A percentile compares a stretch with the other conserved stretches of the same genome.
These are phyloP conservation scores for Heteromurus nitidus DNA, from an alignment of 2,888 invertebrate genomes.

Conservation along the genomic window DNA sequence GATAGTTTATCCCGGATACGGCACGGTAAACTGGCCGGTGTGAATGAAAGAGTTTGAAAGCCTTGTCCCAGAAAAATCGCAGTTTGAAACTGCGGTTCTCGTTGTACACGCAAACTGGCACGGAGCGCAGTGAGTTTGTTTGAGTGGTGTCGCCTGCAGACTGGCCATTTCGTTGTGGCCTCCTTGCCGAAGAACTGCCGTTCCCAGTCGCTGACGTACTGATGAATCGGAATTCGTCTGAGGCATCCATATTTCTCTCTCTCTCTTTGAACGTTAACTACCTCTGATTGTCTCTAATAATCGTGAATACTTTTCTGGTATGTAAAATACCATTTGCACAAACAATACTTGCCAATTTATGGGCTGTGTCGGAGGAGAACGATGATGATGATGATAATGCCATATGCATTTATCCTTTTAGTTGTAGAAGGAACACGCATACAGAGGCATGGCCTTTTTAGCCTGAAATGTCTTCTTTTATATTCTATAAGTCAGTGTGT, in stretches of 20 bases:
- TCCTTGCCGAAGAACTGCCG: slow-evolving; percentile 1
- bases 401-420: no score
- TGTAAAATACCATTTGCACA: no score
- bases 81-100: slow-evolving; percentile 72
- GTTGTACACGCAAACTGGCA: slow-evolving; percentile 72
- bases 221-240: slow-evolving; percentile 73
- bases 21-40: slow-evolving; percentile 72
- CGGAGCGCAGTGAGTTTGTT: slow-evolving; percentile 63
- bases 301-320: slow-evolving; percentile 9
- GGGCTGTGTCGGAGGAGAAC: no score
- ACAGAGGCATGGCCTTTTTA: slow-evolving; percentile 34
- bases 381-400: not conserved
- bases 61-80: slow-evolving; percentile 73
- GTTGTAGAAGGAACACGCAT: no score
- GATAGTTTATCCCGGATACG: slow-evolving; percentile 73
- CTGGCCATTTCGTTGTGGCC: not conserved
- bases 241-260: slow-evolving; percentile 69
- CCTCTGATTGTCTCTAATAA: slow-evolving; percentile 16
- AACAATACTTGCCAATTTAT: no score
- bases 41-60: slow-evolving; percentile 72
- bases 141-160: not conserved
- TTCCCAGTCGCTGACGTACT: slow-evolving; percentile 35
- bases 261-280: not conserved
- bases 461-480: slow-evolving; percentile 10
- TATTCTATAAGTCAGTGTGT: not conserved